These are phyloP conservation scores for Picus viridis DNA, from an alignment of 2,797 vertebrate species.

Conservation along the genomic window DNA sequence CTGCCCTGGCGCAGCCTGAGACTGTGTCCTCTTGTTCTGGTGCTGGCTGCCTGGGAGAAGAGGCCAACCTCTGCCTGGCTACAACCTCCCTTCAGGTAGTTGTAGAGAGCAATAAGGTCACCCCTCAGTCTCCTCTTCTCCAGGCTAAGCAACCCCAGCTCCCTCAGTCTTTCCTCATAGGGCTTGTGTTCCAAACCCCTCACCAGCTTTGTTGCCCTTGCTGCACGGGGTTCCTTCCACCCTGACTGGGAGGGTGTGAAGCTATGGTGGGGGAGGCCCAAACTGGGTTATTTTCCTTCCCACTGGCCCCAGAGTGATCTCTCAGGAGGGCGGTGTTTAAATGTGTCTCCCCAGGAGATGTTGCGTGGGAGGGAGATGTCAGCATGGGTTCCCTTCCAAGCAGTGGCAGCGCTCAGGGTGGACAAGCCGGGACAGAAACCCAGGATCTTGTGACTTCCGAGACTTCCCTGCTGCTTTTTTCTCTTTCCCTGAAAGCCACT, in stretches of 20 bases:
- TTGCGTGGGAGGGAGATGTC: neutral
- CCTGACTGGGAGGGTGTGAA: accelerated
- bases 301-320: neutral
- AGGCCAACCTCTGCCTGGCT: too few relatives aligned
- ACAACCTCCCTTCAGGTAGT: too few relatives aligned
- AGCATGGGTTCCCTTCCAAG: neutral
- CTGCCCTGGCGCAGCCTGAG: too few relatives aligned
- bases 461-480: neutral
- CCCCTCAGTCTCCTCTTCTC: too few relatives aligned
- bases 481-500: neutral
- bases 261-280: accelerated
- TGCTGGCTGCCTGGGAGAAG: too few relatives aligned
- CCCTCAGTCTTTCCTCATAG: too few relatives aligned
- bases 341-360: neutral
- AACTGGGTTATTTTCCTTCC: neutral
- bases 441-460: accelerated
- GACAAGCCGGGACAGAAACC: neutral
- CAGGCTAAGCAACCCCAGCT: too few relatives aligned
- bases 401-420: accelerated
- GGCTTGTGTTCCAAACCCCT: too few relatives aligned
- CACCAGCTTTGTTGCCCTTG: too few relatives aligned
- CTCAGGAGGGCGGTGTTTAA: neutral
- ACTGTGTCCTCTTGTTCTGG: too few relatives aligned
- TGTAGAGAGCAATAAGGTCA: too few relatives aligned
- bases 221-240: neutral